Evolutionary conservation across 2,113 vertebrate genomes (phyloP).

Genomic region (Cepphus grylle): DNA sequence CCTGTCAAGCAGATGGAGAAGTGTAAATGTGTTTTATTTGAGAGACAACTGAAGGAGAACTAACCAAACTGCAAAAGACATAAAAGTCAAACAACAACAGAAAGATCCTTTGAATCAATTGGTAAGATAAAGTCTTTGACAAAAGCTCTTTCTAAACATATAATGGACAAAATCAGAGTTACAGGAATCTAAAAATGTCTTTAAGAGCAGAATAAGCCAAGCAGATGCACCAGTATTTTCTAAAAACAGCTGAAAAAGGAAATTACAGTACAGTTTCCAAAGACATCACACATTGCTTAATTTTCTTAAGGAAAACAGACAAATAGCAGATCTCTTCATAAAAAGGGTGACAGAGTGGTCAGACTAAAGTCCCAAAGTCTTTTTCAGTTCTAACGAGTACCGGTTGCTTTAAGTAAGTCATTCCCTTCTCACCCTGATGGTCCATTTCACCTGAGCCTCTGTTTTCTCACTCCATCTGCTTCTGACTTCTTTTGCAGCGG

Average conservation of each 20-base stretch:
- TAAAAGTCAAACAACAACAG: not conserved
- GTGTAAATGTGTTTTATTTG: slow-evolving; percentile 11
- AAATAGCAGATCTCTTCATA: not conserved
- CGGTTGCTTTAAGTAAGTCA: not conserved
- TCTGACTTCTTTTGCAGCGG: not conserved
- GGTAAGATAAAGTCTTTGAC: not conserved
- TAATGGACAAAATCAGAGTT: not conserved
- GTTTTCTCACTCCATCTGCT: not conserved
- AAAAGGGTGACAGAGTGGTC: not conserved
- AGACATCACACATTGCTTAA: not conserved
- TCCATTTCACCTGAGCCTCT: not conserved
- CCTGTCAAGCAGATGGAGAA: not conserved
- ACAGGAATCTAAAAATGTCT: not conserved
- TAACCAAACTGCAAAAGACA: not conserved
- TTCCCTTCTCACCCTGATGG: not conserved
- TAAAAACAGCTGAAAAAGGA: not conserved
- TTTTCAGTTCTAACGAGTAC: not conserved
- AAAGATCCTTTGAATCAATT: not conserved
- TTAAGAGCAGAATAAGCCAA: not conserved
- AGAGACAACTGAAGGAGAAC: not conserved
- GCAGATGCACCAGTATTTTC: not conserved
- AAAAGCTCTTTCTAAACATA: not conserved
- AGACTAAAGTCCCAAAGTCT: not conserved
- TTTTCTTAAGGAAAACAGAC: not conserved
- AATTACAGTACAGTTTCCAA: not conserved